Evolutionary conservation across 30 jellyfish, hydroid and myxozoan species (phyloP), one percentile per base, ranked within the genome.

Genomic region (Pelagia noctiluca): DNA sequence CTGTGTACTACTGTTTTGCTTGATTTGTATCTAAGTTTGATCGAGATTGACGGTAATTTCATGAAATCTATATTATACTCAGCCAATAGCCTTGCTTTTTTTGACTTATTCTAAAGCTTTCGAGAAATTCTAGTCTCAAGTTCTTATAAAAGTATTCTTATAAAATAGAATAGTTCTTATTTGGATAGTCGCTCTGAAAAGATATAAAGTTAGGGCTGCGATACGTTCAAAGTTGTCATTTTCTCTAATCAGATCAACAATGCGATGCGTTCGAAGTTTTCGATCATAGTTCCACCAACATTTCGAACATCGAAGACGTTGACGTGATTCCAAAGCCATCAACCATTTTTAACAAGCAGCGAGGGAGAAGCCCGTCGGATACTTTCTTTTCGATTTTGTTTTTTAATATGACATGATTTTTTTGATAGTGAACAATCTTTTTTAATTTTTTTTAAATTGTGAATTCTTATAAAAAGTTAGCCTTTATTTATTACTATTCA

Each of bases 201-300:
- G n/a, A n/a, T n/a, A n/a, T n/a, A n/a, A n/a, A 70, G 78, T 52
- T 10, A 52, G 30, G n/a, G 53, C 50, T 35, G 50, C 53, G 50
- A 64, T 64, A 32, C 78, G 78, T 0, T n/a, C 78, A 64, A 64
- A 64, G 53, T 29, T 64, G 53, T 64, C 78, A 35, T 64, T 64
- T 64, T 64, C 78, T 26, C 53, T 64, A 64, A 29, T 0, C 53
- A 64, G 53, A 64, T 64, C 78, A 29, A 64, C 78, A 64, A 35
- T 35, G 26, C 50, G 50, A 1, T 35, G 52, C 25, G 78, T 52
- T 52, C 57, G 57, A 52, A 30, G 68, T 52, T 52, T 30, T 52
- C 68, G 68, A 52, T 52, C 68, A 52, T 10, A 30, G 68, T 52
- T 52, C 68, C 68, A 52, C 7, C 68, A 52, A 52, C 68, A 52